These are phyloP conservation scores for Cercopithecus hamlyni DNA, from an alignment of 2,797 vertebrate species.

Conservation along the genomic window DNA sequence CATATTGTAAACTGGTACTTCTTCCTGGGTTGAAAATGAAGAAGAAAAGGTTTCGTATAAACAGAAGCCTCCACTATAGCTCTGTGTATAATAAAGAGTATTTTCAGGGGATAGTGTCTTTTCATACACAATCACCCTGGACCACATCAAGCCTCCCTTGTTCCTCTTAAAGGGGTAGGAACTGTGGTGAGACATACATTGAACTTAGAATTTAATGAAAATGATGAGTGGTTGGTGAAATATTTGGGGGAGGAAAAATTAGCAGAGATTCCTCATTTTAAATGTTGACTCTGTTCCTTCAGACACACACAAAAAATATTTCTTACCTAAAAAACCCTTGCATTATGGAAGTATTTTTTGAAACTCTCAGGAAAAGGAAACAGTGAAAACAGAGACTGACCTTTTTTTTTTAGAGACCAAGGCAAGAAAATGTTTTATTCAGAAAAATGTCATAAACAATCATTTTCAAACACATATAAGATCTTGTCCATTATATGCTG, in stretches of 20 bases:
- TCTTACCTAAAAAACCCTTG: not conserved
- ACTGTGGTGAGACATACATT: rapidly evolving
- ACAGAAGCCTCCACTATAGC: rapidly evolving
- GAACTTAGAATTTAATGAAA: not conserved
- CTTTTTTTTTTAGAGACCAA: not conserved
- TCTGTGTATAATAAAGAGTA: rapidly evolving
- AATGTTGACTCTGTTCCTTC: not conserved
- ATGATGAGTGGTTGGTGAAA: not conserved
- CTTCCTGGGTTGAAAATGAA: not conserved
- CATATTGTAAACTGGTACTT: rapidly evolving
- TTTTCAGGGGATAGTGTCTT: not conserved
- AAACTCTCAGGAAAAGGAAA: not conserved
- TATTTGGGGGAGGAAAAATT: not conserved
- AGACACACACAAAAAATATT: not conserved
- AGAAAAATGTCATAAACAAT: not conserved
- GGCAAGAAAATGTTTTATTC: not conserved
- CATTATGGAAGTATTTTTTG: not conserved
- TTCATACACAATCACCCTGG: not conserved
- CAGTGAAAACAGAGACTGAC: not conserved
- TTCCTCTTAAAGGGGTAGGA: not conserved
- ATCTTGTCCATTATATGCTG: not conserved
- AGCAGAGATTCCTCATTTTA: not conserved
- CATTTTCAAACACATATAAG: not conserved
- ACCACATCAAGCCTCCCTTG: too few species aligned
- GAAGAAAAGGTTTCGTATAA: not conserved